Evolutionary conservation across 2,888 invertebrate species (phyloP), one percentile per base, ranked within the genome.

Genomic region (Uropetala carovei): DNA sequence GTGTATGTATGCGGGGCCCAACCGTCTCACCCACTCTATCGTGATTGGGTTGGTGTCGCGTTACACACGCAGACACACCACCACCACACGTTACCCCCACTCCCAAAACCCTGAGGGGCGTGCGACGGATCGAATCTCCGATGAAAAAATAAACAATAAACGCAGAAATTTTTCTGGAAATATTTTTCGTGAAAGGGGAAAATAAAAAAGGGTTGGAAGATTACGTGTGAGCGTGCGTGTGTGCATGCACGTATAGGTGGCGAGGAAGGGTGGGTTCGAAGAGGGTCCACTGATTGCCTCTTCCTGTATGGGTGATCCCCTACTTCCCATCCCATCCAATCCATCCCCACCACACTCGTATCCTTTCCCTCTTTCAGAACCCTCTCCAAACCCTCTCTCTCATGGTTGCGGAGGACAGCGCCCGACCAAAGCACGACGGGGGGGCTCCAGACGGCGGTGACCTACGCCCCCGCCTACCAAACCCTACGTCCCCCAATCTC

Each of bases 251-350:
- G 27, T 60, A 18, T 59, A 3, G 86, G 60, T 13, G 82, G 82
- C 16, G 82, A 14, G 43, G 18, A 56, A 86, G 59, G 60, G 89
- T 43, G 59, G n/a, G 18, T 8, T 60, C 59, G 64, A 27, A 64
- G 89, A 56, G 86, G 86, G 64, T 56, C 89, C 43, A 89, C 60
- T 89, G 89, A 89, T 89, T 89, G 89, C 89, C 43, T 89, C 89
- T 89, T 89, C 89, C 89, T 89, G 89, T 89, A 89, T 89, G 89
- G 68, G 43, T n/a, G 64, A 89, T 89, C 64, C 89, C 89, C 43
- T 18, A 11, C 86, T 18, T 59, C n/a, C 60, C 60, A 59, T 18
- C 56, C 22, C 85, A 22, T 22, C n/a, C 22, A 18, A 10, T 11
- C 60, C 43, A 18, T 43, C 43, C 68, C 89, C 43, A 16, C 82